Base-by-base conservation (phyloP, 2,888 invertebrate species). In the Cremastobaeus sp. region DNA sequence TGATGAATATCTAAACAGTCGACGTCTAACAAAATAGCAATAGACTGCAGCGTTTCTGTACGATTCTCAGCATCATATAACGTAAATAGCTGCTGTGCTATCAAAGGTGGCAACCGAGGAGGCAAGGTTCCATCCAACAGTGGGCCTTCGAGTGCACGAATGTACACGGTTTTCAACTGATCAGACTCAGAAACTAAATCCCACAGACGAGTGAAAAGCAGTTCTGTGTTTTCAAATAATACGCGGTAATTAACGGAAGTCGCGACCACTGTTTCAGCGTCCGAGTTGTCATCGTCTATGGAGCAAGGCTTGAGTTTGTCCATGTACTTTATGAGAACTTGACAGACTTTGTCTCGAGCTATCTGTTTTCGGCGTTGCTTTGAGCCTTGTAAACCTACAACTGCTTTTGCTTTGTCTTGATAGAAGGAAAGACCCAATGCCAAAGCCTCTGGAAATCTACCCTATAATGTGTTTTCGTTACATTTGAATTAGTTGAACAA, bases 31-130 rank as follows among this genome's bases (percentile, higher is more conserved):
- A 91, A 89, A 34, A 92, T 90, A 60, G 94, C 90, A 74, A 94
- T 93, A 6, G 92, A 89, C 84, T 95, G 94, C 43, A 95, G 90
- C 8, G 92, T 89, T 48, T 91, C 90, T 50, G 92, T 90, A 82
- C 92, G 90, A 37, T 90, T 90, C 74, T 91, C 91, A 4, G 90
- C 89, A 76, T 93, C 90, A 60, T 92, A 91, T 83, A 94, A 91
- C 43, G 91, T 89, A 11, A 95, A 89, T 52, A 93, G 91, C 88
- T 92, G 89, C 88, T 94, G 88, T 78, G 91, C 90, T 39, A 92
- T 91, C 62, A 83, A 88, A 14, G 90, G 93, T 60, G 90, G 93
- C 83, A 88, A 90, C 84, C 85, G 88, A 79, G 79, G 90, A 82
- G 88, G 90, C 18, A 91, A 89, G 77, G 90, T 90, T 5, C 85